Conservation (phyloP, 2,113 vertebrate genomes). For the Chloebia gouldiae region DNA sequence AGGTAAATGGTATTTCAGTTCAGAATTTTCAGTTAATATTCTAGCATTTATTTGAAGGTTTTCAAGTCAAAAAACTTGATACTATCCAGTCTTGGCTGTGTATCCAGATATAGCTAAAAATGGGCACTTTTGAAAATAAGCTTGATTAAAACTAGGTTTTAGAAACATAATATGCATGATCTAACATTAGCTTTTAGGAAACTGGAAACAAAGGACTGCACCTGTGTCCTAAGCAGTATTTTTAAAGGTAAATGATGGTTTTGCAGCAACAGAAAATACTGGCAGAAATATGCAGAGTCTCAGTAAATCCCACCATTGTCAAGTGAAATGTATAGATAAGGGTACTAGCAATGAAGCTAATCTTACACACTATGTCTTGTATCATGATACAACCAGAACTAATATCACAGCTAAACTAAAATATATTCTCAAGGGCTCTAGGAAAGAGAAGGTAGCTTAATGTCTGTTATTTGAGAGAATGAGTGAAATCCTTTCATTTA, state of each 20-base stretch:
- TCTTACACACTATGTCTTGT: neutral
- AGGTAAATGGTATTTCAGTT: neutral
- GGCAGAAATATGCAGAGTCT: neutral
- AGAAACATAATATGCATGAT: neutral
- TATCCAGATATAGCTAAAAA: neutral
- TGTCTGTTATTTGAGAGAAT: neutral
- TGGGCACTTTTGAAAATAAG: neutral
- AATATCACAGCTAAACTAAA: neutral
- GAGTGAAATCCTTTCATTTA: neutral
- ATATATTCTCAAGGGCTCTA: neutral
- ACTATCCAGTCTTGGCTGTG: neutral
- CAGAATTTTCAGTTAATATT: neutral
- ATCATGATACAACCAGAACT: neutral
- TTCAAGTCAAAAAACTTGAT: neutral
- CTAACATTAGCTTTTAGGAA: neutral
- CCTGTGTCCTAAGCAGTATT: neutral
- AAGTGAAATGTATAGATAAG: neutral
- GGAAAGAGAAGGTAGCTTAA: neutral
- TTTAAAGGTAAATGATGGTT: neutral
- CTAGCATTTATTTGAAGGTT: neutral
- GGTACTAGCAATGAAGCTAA: neutral
- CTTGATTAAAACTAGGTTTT: neutral
- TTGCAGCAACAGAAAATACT: neutral
- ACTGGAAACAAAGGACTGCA: neutral
- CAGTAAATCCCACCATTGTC: neutral